Percentiles rank a stretch among this genome's conserved stretches.
These are phyloP conservation scores for Zenarchopterus dispar DNA, from an alignment of 2,797 vertebrate species.

Conservation along the genomic window DNA sequence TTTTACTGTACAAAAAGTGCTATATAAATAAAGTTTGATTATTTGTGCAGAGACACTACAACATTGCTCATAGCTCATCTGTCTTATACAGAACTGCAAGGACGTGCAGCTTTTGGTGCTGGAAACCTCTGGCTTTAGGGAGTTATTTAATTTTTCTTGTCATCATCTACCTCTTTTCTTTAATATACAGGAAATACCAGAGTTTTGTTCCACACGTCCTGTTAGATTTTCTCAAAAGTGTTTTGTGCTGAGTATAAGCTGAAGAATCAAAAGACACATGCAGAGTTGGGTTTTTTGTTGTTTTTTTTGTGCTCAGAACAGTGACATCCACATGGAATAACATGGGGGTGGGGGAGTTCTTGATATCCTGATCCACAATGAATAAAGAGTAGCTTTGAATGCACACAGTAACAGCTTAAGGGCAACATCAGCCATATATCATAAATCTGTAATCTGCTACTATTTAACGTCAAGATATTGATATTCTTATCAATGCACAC, in stretches of 20 bases:
- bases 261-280: slow-evolving; percentile 39
- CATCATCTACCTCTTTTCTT: neutral
- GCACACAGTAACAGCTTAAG: neutral
- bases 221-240: neutral
- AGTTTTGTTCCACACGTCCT: slow-evolving; percentile 6
- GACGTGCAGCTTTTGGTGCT: neutral
- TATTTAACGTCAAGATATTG: neutral
- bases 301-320: slow-evolving; percentile 23
- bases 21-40: too few species aligned
- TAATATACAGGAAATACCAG: neutral
- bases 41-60: neutral
- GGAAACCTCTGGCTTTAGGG: neutral
- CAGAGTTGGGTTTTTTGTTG: slow-evolving; percentile 29
- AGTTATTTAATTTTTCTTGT: neutral
- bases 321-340: slow-evolving; percentile 26
- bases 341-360: slow-evolving; percentile 11
- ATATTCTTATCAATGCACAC: too few species aligned
- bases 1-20: too few species aligned
- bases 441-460: neutral
- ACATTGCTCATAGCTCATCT: neutral
- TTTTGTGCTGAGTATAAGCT: slow-evolving; percentile 27
- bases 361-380: neutral
- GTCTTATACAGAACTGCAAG: too few species aligned
- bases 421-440: neutral
- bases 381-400: slow-evolving; percentile 6